Base-by-base conservation (phyloP, 2,888 invertebrate species). In the Drosophila austrosaltans region DNA sequence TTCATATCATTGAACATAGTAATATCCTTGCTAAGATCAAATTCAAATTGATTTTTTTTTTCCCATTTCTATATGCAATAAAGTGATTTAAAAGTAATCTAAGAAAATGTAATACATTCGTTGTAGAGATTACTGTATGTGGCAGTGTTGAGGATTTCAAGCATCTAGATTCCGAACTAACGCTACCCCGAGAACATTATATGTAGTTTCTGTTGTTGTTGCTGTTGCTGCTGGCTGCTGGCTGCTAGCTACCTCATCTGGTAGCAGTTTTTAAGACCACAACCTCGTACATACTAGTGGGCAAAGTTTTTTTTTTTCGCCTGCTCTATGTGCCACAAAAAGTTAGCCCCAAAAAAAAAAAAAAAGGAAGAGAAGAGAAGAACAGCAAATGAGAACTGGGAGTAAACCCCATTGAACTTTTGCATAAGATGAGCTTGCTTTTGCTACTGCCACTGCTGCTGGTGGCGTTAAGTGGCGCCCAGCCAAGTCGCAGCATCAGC, bases 381-480 rank as follows among this genome's bases (percentile, higher is more conserved):
- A 36, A 8, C 8, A 36, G 53, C 53, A 53, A 57, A 57, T 22
- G 63, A 58, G 69, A 70, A 68, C 65, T 65, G 64, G 25, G 48
- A 48, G 54, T 62, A 75, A 75, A 58, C 74, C 73, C 71, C 72
- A 72, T 70, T 69, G 80, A 82, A 81, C 76, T 76, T 87, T 83
- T 75, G 75, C 78, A 74, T 67, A 67, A 54, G 56, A 73, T 65
- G 64, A 68, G 40, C 56, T 28, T 53, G 28, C 44, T 56, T 42
- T 20, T 59, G 16, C 48, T 22, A 54, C 36, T 48, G 16, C 61
- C 32, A 42, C 53, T 53, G 53, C 58, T 60, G 71, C 56, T 67
- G 36, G 62, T 78, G 87, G 67, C 75, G 76, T 73, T 80, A 83
- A 86, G 82, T 83, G 84, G 87, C 82, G 65, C 62, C 72, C 78